Evolutionary conservation across 2,888 invertebrate genomes (phyloP).

Genomic region (Cheilosia impressa): DNA sequence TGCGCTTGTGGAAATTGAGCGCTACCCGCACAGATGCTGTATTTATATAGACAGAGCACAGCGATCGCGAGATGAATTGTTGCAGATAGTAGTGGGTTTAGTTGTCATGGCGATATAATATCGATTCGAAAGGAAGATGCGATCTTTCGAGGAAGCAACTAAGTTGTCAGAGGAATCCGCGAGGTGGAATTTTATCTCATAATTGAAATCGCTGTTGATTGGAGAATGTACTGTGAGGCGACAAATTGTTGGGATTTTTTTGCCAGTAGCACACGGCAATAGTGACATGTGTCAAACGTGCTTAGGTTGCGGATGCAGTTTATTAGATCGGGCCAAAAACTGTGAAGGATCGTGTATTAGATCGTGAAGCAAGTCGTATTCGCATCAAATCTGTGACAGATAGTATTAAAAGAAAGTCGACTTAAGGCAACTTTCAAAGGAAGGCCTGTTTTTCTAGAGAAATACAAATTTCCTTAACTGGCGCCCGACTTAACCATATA

Average conservation of each 20-base stretch:
- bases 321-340: too few relatives aligned
- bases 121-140: constrained; percentile 38
- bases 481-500: too few relatives aligned
- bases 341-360: too few relatives aligned
- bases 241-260: constrained; percentile 21
- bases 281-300: too few relatives aligned
- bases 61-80: constrained; percentile 48
- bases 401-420: too few relatives aligned
- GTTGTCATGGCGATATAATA: background rate
- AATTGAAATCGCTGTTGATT: constrained; percentile 39
- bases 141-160: constrained; percentile 46
- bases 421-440: too few relatives aligned
- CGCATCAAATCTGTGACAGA: too few relatives aligned
- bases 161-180: constrained; percentile 28
- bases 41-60: background rate
- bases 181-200: constrained; percentile 59
- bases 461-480: too few relatives aligned
- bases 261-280: too few relatives aligned
- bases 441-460: too few relatives aligned
- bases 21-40: constrained; percentile 2
- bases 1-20: constrained; percentile 26
- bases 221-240: constrained; percentile 1
- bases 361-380: too few relatives aligned
- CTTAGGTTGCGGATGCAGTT: too few relatives aligned
- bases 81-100: background rate